Conservation (phyloP, 2,888 invertebrate genomes). For the Thera obeliscata region DNA sequence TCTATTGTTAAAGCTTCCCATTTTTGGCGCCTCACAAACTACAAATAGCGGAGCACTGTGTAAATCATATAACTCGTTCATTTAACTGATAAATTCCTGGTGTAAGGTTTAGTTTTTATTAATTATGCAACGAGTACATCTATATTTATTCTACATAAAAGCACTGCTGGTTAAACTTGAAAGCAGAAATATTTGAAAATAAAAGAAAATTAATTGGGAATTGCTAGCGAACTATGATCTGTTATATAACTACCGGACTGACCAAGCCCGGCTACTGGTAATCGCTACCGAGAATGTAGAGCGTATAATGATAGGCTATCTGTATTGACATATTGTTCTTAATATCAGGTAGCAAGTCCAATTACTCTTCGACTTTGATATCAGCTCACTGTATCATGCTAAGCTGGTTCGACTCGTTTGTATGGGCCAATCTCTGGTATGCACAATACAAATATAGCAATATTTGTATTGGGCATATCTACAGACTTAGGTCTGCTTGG, state of each 20-base stretch:
- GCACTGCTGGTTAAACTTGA: too few species aligned
- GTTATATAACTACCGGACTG: background rate
- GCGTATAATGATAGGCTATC: slow-evolving; percentile 56
- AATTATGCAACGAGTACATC: too few species aligned
- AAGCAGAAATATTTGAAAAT: background rate
- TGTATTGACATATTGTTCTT: slow-evolving; percentile 49
- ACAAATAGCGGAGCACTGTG: background rate
- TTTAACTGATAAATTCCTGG: too few species aligned
- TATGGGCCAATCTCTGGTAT: background rate
- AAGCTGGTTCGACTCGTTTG: slow-evolving; percentile 5
- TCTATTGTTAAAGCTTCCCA: background rate
- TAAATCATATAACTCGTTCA: too few species aligned
- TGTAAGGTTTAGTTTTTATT: too few species aligned
- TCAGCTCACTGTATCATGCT: slow-evolving; percentile 25
- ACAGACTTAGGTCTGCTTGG: background rate
- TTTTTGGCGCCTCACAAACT: background rate
- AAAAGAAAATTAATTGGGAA: background rate
- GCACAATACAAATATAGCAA: background rate
- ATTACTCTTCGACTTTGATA: slow-evolving; percentile 39
- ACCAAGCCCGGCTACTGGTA: slow-evolving; percentile 51
- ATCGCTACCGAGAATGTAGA: slow-evolving; percentile 46
- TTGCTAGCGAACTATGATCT: background rate
- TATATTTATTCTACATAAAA: too few species aligned
- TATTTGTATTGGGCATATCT: slow-evolving; percentile 11
- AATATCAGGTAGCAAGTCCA: slow-evolving; percentile 38